Conservation (phyloP, 2,113 vertebrate species). For the Vanacampus margaritifer region DNA sequence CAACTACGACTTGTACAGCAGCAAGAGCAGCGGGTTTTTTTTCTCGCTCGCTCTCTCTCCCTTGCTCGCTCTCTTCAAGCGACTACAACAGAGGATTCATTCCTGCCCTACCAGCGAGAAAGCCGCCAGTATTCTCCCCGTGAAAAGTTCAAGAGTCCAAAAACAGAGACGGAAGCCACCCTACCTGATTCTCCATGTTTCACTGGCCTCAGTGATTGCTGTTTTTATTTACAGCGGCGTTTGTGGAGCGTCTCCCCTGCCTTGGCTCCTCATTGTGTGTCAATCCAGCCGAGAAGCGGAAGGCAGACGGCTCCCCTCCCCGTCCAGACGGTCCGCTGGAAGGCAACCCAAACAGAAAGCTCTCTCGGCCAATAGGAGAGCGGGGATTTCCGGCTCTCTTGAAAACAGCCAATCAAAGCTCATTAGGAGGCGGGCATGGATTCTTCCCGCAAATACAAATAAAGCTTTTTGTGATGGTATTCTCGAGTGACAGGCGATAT, state of each 20-base stretch:
- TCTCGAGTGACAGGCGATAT: conserved; percentile 62
- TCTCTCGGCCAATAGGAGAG: conserved; percentile 61
- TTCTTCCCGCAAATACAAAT: conserved; percentile 64
- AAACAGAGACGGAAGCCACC: conserved; percentile 47
- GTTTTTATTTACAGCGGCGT: conserved; percentile 79
- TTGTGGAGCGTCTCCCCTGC: conserved; percentile 71
- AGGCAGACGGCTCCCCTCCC: conserved; percentile 74
- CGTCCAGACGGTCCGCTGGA: conserved; percentile 71
- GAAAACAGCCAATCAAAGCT: conserved; percentile 44
- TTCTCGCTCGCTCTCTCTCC: neutral
- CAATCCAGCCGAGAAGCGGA: conserved; percentile 80
- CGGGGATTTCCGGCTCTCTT: conserved; percentile 31
- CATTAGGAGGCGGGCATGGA: conserved; percentile 43
- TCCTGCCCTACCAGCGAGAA: conserved; percentile 34
- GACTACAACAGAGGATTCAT: conserved; percentile 54
- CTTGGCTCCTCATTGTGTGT: conserved; percentile 82
- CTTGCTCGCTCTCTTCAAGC: conserved; percentile 32
- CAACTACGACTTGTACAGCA: conserved; percentile 70
- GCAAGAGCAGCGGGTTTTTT: conserved; percentile 49
- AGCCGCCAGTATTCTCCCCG: conserved; percentile 33
- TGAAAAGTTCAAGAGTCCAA: conserved; percentile 35
- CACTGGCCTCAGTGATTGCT: conserved; percentile 68
- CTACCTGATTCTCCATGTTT: conserved; percentile 91
- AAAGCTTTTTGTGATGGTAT: conserved; percentile 58
- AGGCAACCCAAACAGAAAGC: conserved; percentile 76